Percentiles rank a stretch among this genome's conserved stretches.
Conservation (phyloP, 2,797 vertebrate species). For the Neosilurus mollespiculum region DNA sequence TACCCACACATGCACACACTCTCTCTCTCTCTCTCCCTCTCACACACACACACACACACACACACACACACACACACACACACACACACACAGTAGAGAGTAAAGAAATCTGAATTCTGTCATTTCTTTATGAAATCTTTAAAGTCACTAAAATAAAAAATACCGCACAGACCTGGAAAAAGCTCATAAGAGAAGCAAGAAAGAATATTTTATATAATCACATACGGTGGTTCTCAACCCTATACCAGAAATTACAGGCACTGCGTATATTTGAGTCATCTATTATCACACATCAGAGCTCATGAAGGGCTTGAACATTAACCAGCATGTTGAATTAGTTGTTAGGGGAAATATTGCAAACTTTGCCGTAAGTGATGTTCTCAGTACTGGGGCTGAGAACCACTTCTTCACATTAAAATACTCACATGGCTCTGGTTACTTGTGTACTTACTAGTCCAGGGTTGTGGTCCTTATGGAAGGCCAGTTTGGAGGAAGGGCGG, state of each 20-base stretch:
- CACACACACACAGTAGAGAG: no score
- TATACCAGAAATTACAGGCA: neutral
- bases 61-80: neutral
- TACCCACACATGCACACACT: no score
- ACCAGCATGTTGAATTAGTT: neutral
- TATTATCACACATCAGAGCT: neutral
- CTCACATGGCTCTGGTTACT: conserved; percentile 13
- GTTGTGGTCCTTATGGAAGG: conserved; percentile 87
- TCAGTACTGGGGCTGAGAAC: neutral
- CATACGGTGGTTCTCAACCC: conserved; percentile 4
- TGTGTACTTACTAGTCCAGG: conserved; percentile 81
- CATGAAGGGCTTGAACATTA: neutral
- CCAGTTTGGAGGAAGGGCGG: conserved; percentile 86
- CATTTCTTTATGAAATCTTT: neutral
- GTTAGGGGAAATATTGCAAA: neutral
- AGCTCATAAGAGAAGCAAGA: neutral
- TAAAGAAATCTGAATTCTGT: neutral
- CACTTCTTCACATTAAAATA: neutral
- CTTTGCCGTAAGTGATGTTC: neutral
- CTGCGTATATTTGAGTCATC: neutral
- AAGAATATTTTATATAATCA: neutral
- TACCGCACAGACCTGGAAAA: neutral
- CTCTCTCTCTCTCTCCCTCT: no score
- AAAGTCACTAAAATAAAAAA: neutral
- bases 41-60: neutral